phyloP scores from a whole-genome alignment of 2,888 invertebrate genomes.

The Ephialtes manifestator region DNA sequence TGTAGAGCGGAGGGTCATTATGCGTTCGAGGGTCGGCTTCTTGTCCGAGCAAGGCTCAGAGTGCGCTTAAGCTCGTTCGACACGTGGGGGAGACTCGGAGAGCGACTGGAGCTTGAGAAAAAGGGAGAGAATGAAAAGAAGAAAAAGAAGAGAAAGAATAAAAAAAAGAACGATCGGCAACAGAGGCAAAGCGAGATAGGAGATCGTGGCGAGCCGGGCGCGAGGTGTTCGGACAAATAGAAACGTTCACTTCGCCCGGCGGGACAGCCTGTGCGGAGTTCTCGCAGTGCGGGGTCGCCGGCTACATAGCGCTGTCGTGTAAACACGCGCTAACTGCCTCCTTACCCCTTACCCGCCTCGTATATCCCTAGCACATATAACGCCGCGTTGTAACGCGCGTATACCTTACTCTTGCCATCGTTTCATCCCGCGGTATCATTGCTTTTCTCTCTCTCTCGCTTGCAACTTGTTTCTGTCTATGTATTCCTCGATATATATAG shows the following conservation, averaged over 20 bases:
- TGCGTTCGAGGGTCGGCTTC: constrained; percentile 71
- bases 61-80: constrained; percentile 41
- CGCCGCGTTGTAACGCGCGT: constrained; percentile 28
- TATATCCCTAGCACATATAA: constrained; percentile 37
- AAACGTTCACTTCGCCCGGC: constrained; percentile 80
- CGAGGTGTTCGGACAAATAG: constrained; percentile 83
- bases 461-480: too few relatives aligned
- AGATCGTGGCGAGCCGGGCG: constrained; percentile 53
- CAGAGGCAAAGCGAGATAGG: constrained; percentile 62
- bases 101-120: constrained; percentile 27
- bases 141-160: constrained; percentile 17
- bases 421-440: constrained; percentile 8
- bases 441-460: constrained; percentile 4
- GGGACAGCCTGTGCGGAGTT: constrained; percentile 64
- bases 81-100: constrained; percentile 17
- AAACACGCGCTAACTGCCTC: constrained; percentile 86
- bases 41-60: constrained; percentile 41
- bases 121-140: constrained; percentile 44
- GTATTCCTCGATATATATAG: too few relatives aligned
- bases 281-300: constrained; percentile 81
- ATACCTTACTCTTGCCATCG: constrained; percentile 54
- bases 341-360: constrained; percentile 54
- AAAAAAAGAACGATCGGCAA: constrained; percentile 37
- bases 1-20: constrained; percentile 72
- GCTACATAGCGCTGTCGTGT: constrained; percentile 85